Conservation (phyloP, 2,797 vertebrate genomes). For the Columba guinea region DNA sequence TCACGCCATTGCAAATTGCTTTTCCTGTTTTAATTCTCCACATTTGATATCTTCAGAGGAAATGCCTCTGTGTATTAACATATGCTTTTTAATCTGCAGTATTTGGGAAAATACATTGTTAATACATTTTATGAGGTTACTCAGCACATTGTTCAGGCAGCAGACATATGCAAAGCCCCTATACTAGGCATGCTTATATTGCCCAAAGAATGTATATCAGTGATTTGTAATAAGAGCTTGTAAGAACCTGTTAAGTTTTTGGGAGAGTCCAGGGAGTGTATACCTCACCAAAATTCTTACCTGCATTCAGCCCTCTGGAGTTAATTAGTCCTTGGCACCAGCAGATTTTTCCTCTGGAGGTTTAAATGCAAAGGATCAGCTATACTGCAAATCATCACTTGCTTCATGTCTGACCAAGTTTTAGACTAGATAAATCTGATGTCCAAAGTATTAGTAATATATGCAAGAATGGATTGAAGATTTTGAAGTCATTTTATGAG, state of each 20-base stretch:
- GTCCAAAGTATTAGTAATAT: background rate
- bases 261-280: fast-evolving
- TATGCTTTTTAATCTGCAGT: background rate
- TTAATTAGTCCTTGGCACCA: background rate
- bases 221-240: background rate
- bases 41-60: background rate
- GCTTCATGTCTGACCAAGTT: background rate
- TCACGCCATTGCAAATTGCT: background rate
- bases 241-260: background rate
- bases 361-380: background rate
- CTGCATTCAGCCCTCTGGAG: fast-evolving
- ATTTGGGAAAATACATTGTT: background rate
- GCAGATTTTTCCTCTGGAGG: background rate
- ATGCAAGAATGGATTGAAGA: background rate
- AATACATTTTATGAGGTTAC: background rate
- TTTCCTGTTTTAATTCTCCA: background rate
- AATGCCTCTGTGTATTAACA: background rate
- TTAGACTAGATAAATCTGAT: background rate
- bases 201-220: background rate
- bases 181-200: background rate
- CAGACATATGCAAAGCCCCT: background rate
- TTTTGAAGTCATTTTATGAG: background rate
- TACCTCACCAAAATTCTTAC: background rate
- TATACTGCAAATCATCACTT: background rate
- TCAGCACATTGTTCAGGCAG: background rate